Conservation (phyloP, 2,113 vertebrate species). For the Cariama cristata region DNA sequence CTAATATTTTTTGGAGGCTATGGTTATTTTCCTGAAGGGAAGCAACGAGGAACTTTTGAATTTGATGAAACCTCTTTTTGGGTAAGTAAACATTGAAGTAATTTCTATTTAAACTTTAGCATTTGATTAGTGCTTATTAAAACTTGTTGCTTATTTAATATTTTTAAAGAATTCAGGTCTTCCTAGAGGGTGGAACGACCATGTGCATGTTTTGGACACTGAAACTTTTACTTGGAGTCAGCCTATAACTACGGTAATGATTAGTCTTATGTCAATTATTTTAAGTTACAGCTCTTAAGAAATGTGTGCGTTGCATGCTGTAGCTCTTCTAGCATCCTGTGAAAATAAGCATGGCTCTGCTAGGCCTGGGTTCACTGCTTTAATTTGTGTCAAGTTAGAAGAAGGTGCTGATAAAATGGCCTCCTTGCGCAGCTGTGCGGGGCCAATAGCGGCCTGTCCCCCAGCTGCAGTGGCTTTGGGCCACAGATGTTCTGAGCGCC, state of each 20-base stretch:
- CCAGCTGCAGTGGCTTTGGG: background rate
- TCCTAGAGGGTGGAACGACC: slow-evolving; percentile 95
- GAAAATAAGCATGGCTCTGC: background rate
- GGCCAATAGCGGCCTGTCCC: background rate
- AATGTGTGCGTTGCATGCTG: rapidly evolving
- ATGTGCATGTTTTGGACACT: slow-evolving; percentile 93
- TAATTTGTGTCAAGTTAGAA: too few species aligned
- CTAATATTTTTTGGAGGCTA: slow-evolving; percentile 96
- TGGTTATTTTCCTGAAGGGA: slow-evolving; percentile 88
- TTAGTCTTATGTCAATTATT: background rate
- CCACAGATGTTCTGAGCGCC: background rate
- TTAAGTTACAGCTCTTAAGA: background rate
- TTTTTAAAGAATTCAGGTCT: slow-evolving; percentile 82
- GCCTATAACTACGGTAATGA: slow-evolving; percentile 88
- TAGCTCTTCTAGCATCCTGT: background rate
- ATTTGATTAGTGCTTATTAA: background rate
- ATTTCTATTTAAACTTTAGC: background rate
- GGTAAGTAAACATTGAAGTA: slow-evolving; percentile 71
- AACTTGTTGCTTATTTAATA: background rate
- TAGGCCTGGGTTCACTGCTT: background rate
- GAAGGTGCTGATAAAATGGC: background rate
- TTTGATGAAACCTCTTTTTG: slow-evolving; percentile 91
- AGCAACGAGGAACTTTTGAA: slow-evolving; percentile 89
- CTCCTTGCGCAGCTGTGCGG: background rate
- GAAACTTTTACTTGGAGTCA: slow-evolving; percentile 92